Evolutionary conservation across 2,888 invertebrate genomes (phyloP), one percentile per base, ranked within the genome.

Genomic region (Notodonta ziczac): DNA sequence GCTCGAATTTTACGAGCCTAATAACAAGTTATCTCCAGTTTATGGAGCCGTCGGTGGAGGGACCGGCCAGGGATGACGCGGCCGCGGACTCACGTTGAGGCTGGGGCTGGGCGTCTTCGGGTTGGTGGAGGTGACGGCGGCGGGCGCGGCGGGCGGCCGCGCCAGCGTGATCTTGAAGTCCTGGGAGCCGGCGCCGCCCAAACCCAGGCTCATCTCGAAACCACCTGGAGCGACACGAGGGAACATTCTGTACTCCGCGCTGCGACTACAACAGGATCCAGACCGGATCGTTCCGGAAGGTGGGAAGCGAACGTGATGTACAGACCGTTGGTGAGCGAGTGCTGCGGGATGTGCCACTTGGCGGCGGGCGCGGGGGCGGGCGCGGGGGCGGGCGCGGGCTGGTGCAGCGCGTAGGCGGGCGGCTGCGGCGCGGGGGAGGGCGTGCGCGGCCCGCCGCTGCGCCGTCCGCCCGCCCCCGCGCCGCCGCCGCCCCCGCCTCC

Each of bases 31-130:
- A 24, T 24, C 24, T 24, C 24, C 24, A 24, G 24, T 24, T 2
- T 24, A 24, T 24, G 24, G 24, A 24, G 24, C 24, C 35, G 35
- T 35, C 35, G 35, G 35, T 35, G 2, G 4, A 35, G 35, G 5
- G 7, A 6, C 35, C 2, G 7, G 35, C 6, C 5, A 35, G 35
- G 35, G 35, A 35, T 24, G 35, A 5, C 5, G 35, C 35, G 35
- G 35, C 7, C 6, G 5, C 35, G 35, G 16, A 78, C 89, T 86
- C 78, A 95, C 95, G 87, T 94, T 94, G 80, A 95, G 95, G 84
- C 95, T 96, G 61, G 97, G 97, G 86, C 97, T 97, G 62, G 97
- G 97, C 67, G 97, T 97, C 94, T 97, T 97, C 71, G 97, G 97
- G 89, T 97, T 97, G 73, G 97, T 97, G 70, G 97, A 97, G 66